Evolutionary conservation across 1,140 invertebrate species (phyloP).

Genomic region (Colletes gigas): DNA sequence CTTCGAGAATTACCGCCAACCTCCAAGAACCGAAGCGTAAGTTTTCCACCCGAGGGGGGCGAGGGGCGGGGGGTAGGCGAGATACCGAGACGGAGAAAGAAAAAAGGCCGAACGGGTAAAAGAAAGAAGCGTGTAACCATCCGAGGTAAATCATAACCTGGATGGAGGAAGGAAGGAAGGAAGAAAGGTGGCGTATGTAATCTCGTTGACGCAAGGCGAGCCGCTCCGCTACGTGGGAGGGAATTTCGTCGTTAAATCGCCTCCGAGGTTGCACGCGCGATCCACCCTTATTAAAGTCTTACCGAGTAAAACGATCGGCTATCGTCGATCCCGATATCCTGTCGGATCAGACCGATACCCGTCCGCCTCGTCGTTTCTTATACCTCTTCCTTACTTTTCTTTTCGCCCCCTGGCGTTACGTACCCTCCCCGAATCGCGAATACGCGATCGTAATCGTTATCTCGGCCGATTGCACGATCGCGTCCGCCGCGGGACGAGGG

Average conservation of each 20-base stretch:
- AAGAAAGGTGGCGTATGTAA: slow-evolving; percentile 73
- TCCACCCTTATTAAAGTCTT: slow-evolving; percentile 72
- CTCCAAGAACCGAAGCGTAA: slow-evolving; percentile 17
- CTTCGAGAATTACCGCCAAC: slow-evolving; percentile 42
- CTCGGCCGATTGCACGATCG: not conserved
- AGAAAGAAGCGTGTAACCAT: slow-evolving; percentile 62
- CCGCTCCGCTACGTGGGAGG: slow-evolving; percentile 48
- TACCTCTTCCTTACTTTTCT: not conserved
- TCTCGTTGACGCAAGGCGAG: slow-evolving; percentile 72
- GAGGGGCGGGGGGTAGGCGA: too few relatives aligned
- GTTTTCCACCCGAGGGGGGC: slow-evolving; percentile 22
- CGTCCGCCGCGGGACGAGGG: not conserved
- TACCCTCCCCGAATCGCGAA: not conserved
- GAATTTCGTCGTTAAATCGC: slow-evolving; percentile 73
- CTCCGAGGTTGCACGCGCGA: slow-evolving; percentile 62
- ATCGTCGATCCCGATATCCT: slow-evolving; percentile 58
- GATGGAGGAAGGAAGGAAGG: slow-evolving; percentile 61
- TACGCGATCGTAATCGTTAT: slow-evolving; percentile 9
- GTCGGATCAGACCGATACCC: slow-evolving; percentile 21
- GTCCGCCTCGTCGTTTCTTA: not conserved
- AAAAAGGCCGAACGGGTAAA: slow-evolving; percentile 6
- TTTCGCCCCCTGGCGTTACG: not conserved
- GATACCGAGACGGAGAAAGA: not conserved
- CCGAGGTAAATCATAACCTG: slow-evolving; percentile 72
- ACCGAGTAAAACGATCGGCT: slow-evolving; percentile 65